phyloP scores from a whole-genome alignment of 2,113 vertebrate species.

The Periophthalmus modestus region DNA sequence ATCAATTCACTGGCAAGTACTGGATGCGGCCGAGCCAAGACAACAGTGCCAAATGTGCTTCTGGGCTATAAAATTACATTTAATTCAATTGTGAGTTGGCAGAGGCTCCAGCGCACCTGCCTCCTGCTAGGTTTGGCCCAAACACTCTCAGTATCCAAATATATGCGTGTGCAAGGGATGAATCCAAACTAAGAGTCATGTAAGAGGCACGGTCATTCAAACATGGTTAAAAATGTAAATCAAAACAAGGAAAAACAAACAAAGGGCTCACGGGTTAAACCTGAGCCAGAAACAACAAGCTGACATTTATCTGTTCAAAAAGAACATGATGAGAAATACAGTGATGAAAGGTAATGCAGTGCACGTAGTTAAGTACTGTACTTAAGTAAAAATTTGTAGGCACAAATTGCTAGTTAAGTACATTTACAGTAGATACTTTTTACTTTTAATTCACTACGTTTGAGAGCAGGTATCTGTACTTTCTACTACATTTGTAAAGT shows the following conservation, averaged over 20 bases:
- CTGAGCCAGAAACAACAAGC: neutral
- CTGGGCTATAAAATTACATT: conserved; percentile 3
- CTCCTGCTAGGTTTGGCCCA: neutral
- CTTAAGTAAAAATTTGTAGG: too few species aligned
- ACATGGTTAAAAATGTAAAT: neutral
- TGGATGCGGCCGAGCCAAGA: neutral
- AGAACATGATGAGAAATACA: too few species aligned
- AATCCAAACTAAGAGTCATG: neutral
- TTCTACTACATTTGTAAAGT: too few species aligned
- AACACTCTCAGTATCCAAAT: neutral
- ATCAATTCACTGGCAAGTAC: neutral
- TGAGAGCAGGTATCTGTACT: too few species aligned
- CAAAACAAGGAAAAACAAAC: neutral
- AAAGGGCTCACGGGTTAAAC: neutral
- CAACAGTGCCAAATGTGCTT: conserved; percentile 4
- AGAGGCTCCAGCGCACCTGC: neutral
- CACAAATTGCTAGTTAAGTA: too few species aligned
- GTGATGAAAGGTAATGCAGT: too few species aligned
- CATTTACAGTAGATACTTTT: too few species aligned
- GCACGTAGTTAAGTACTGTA: too few species aligned
- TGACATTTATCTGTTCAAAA: neutral
- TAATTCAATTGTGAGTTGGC: conserved; percentile 5
- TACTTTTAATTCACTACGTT: too few species aligned
- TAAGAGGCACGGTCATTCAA: neutral
- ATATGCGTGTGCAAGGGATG: neutral